Conservation (phyloP, 2,113 vertebrate species). For the Thamnaconus septentrionalis region DNA sequence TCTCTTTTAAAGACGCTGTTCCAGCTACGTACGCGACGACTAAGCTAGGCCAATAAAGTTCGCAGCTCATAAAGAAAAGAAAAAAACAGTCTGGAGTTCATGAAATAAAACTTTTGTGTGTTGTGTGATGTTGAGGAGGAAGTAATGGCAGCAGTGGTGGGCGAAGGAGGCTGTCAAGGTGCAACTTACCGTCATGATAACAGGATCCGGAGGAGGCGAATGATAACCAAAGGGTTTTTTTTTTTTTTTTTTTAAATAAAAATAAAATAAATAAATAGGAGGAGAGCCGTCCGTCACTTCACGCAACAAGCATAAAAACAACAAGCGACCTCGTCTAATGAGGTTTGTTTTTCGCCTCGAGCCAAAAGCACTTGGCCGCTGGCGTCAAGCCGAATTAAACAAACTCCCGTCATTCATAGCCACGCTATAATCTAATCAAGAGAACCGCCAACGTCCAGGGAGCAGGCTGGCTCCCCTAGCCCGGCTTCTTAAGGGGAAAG, state of each 20-base stretch:
- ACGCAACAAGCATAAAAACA: neutral
- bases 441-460: neutral
- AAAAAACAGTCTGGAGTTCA: neutral
- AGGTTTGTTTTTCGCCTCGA: neutral
- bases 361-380: neutral
- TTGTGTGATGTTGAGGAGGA: constrained; percentile 16
- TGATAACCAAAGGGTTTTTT: constrained; percentile 5
- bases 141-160: constrained; percentile 19
- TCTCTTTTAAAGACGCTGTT: no score
- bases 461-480: neutral
- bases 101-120: no score
- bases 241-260: no score
- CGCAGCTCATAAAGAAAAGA: neutral
- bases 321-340: neutral
- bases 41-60: no score
- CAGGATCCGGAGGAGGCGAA: constrained; percentile 50
- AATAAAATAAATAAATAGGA: no score
- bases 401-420: constrained; percentile 60
- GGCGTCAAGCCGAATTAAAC: constrained; percentile 16
- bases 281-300: constrained; percentile 24
- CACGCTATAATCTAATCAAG: constrained; percentile 14
- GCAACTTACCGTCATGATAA: constrained; percentile 76
- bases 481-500: neutral
- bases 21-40: no score
- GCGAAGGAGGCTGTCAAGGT: neutral